phyloP scores from a whole-genome alignment of 2,888 invertebrate species.

The Rhopalosiphum nymphaeae region DNA sequence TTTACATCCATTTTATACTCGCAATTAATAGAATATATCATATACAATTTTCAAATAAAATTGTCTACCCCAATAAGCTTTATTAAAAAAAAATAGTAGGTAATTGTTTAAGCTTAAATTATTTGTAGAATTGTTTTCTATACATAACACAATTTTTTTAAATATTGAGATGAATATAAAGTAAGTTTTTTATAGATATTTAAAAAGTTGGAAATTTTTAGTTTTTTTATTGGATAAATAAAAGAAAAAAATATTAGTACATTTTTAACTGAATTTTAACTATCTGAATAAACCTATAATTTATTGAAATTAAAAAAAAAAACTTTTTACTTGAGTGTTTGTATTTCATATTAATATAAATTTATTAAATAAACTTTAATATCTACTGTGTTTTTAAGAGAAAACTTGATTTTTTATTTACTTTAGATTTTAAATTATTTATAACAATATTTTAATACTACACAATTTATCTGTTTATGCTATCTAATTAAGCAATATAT shows the following conservation, averaged over 20 bases:
- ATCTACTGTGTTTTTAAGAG: neutral
- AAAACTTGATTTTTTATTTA: neutral
- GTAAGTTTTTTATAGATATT: neutral
- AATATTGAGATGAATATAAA: neutral
- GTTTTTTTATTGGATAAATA: neutral
- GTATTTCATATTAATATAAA: neutral
- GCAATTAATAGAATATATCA: too few relatives aligned
- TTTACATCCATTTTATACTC: neutral
- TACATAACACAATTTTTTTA: neutral
- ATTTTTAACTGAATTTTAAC: neutral
- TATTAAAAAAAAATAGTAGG: neutral
- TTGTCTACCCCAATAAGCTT: neutral
- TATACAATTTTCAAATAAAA: neutral
- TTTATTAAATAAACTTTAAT: neutral
- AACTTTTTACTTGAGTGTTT: neutral
- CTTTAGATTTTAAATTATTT: neutral
- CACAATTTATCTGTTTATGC: neutral
- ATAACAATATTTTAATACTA: neutral
- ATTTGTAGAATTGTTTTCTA: neutral
- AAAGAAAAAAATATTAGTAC: neutral
- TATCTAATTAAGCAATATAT: neutral
- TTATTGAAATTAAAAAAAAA: neutral
- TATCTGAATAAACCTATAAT: neutral
- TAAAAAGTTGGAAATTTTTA: neutral
- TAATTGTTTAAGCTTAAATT: neutral